Base-by-base conservation (phyloP, 2,888 invertebrate genomes). In the Hypomecis punctinalis region DNA sequence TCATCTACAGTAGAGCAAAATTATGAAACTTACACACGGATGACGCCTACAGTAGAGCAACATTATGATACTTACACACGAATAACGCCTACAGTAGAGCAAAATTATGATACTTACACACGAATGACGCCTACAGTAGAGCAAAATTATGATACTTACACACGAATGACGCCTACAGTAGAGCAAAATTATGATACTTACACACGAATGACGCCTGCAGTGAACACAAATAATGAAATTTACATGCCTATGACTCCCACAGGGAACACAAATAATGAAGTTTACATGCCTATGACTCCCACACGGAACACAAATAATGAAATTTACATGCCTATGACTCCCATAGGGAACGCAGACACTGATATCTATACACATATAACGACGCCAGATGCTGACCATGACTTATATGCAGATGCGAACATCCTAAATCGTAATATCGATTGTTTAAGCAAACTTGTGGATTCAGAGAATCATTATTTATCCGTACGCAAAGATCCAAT, bases 381-480 rank as follows among this genome's bases (percentile, higher is more conserved):
- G 3, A 37, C 11, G 8, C 23, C 4, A n/a, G 23, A 53, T 36
- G 2, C n/a, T 9, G 40, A 53, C 40, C 40, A 42, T 42, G 33
- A 53, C n/a, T 40, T 42, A 6, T 42, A 53, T 23, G 6, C 40
- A 2, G 35, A 33, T 40, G 8, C 40, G 33, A 52, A 52, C 40
- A 10, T 52, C 40, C 10, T 42, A 10, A 52, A 42, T 10, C n/a
- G 33, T n/a, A 6, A 40, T 10, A 10, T 6, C 23, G 4, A 40
- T 42, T 0, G 40, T 23, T 13, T 9, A 10, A n/a, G 8, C 43
- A 54, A 13, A 9, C 7, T 9, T 33, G 35, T n/a, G 40, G 43
- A 53, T 39, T 6, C 33, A 11, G 60, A 60, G 33, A 47, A 60
- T 60, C 8, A 35, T 45, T 60, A 53, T 46, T 46, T 60, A 54